A percentile compares a stretch with the other conserved stretches of the same genome.
phyloP scores from a whole-genome alignment of 2,797 vertebrate species.

The Pseudotriccus pelzelni region DNA sequence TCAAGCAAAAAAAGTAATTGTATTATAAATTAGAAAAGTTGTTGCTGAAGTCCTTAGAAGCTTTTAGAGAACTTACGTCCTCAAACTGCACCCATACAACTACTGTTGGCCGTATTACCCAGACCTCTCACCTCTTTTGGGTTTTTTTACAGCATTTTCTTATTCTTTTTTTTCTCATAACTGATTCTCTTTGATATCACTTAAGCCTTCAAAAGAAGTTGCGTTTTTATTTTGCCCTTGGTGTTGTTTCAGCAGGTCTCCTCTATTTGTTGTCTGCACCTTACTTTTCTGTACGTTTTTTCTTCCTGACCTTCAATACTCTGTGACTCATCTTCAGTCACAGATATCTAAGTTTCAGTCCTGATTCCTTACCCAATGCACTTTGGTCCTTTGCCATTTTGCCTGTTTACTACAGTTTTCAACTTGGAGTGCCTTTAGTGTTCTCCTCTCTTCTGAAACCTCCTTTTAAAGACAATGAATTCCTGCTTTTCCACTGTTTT shows the following conservation, averaged over 20 bases:
- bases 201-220: neutral
- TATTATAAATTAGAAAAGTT: neutral
- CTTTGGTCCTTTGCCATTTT: neutral
- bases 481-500: neutral
- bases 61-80: neutral
- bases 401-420: neutral
- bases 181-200: neutral
- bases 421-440: neutral
- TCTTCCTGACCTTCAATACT: neutral
- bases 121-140: neutral
- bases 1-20: neutral
- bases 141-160: neutral
- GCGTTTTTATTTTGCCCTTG: neutral
- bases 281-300: neutral
- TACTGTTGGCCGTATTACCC: neutral
- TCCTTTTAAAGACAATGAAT: neutral
- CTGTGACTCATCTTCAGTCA: neutral
- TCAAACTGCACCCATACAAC: neutral
- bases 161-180: neutral
- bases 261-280: neutral
- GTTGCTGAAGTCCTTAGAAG: neutral
- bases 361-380: neutral
- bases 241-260: neutral
- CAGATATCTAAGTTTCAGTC: neutral
- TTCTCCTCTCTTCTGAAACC: neutral